Percentiles rank a stretch among this genome's conserved stretches.
phyloP scores from a whole-genome alignment of 2,888 invertebrate genomes.

The Callyntrura guangdongensis region DNA sequence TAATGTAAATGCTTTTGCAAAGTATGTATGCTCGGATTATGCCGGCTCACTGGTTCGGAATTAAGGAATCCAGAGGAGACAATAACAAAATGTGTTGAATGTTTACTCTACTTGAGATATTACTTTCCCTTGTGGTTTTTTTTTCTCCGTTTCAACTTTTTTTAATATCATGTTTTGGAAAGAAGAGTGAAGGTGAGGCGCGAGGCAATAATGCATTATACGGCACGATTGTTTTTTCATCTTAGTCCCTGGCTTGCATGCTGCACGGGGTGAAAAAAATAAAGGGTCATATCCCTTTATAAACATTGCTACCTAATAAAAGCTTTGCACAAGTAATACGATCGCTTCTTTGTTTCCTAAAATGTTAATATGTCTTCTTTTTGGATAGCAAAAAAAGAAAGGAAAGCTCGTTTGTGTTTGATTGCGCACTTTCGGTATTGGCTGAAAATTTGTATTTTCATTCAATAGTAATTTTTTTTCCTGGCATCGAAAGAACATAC shows the following conservation, averaged over 20 bases:
- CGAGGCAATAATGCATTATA: conserved; percentile 42
- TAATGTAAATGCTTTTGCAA: neutral
- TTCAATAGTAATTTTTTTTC: neutral
- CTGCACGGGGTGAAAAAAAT: neutral
- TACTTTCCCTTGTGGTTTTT: conserved; percentile 29
- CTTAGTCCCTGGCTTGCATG: neutral
- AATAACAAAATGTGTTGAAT: conserved; percentile 62
- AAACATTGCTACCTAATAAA: conserved; percentile 16
- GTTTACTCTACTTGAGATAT: conserved; percentile 61
- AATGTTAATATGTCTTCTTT: neutral
- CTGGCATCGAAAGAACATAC: neutral
- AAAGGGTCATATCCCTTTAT: neutral
- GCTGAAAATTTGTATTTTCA: conserved; percentile 25
- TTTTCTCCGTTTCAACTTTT: neutral
- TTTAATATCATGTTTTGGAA: neutral
- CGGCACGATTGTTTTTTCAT: conserved; percentile 43
- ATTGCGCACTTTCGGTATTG: conserved; percentile 1
- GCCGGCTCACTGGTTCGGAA: conserved; percentile 61
- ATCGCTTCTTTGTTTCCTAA: neutral
- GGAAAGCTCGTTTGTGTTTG: conserved; percentile 14
- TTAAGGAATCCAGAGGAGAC: conserved; percentile 27
- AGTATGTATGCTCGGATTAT: neutral
- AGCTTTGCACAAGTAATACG: neutral
- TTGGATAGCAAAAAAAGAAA: neutral
- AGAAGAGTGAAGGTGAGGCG: conserved; percentile 34